Percentiles rank a stretch among this genome's conserved stretches.
Conservation (phyloP, 2,888 invertebrate genomes). For the Aphodius sticticus region DNA sequence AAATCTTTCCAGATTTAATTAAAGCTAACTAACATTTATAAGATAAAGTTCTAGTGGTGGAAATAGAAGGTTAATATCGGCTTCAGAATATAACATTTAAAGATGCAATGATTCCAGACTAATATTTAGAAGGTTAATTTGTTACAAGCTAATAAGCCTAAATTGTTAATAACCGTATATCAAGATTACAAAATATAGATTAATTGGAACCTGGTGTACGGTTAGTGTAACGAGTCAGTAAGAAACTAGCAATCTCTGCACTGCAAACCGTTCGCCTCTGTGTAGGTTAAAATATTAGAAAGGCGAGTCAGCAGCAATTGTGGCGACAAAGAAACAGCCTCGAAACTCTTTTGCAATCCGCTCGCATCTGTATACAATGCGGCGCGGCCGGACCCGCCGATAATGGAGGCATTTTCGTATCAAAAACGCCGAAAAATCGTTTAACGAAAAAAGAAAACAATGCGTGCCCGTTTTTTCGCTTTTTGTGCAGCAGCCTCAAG, state of each 20-base stretch:
- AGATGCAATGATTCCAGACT: too few species aligned
- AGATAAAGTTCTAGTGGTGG: too few species aligned
- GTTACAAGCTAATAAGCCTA: too few species aligned
- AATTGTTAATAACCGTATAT: not conserved
- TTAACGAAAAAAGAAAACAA: not conserved
- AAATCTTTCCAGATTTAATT: too few species aligned
- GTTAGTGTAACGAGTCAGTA: not conserved
- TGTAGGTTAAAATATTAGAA: conserved; percentile 30
- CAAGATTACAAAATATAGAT: not conserved
- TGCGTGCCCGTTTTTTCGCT: not conserved
- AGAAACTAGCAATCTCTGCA: not conserved
- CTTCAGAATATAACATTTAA: too few species aligned
- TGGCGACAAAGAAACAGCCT: conserved; percentile 23
- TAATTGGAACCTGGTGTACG: not conserved
- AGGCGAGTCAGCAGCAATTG: conserved; percentile 24
- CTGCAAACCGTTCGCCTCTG: conserved; percentile 10
- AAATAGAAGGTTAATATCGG: too few species aligned
- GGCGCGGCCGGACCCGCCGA: not conserved
- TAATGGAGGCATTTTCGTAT: not conserved
- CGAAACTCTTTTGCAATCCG: conserved; percentile 32
- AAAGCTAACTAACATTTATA: too few species aligned
- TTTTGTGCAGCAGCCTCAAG: not conserved
- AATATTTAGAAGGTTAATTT: too few species aligned
- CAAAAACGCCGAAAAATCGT: not conserved
- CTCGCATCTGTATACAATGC: conserved; percentile 17